Evolutionary conservation across 2,113 vertebrate species (phyloP).

Genomic region (Barbus barbus): DNA sequence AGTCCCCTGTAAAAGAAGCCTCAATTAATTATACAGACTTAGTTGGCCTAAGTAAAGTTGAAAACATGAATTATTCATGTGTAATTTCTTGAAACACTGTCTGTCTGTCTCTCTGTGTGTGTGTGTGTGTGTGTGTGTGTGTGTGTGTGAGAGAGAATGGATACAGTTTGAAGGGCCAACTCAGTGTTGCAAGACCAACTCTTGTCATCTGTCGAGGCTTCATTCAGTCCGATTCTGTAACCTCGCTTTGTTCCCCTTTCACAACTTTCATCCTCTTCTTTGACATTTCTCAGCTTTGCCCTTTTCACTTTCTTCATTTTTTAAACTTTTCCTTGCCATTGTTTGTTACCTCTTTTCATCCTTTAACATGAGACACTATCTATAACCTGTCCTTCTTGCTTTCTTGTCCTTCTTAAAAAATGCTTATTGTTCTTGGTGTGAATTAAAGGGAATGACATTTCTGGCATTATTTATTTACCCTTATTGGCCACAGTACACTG

Average conservation of each 20-base stretch:
- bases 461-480: no score
- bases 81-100: slow-evolving; percentile 32
- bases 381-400: neutral
- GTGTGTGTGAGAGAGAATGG: neutral
- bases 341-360: neutral
- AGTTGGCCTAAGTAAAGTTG: slow-evolving; percentile 35
- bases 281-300: slow-evolving; percentile 11
- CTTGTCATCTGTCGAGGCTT: slow-evolving; percentile 4
- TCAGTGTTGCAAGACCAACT: slow-evolving; percentile 23
- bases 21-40: slow-evolving; percentile 46
- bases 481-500: no score
- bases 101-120: neutral
- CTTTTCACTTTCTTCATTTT: neutral
- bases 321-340: neutral
- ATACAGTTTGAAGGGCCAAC: neutral
- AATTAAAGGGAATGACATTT: no score
- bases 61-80: slow-evolving; percentile 43
- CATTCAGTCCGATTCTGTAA: slow-evolving; percentile 16
- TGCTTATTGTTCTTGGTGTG: no score
- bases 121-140: no score
- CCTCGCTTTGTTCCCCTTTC: neutral
- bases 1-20: slow-evolving; percentile 28
- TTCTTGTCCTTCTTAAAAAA: no score
- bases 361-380: neutral
- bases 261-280: slow-evolving; percentile 3